Evolutionary conservation across 1,140 invertebrate genomes (phyloP).

Genomic region (Eubasilissa regina): DNA sequence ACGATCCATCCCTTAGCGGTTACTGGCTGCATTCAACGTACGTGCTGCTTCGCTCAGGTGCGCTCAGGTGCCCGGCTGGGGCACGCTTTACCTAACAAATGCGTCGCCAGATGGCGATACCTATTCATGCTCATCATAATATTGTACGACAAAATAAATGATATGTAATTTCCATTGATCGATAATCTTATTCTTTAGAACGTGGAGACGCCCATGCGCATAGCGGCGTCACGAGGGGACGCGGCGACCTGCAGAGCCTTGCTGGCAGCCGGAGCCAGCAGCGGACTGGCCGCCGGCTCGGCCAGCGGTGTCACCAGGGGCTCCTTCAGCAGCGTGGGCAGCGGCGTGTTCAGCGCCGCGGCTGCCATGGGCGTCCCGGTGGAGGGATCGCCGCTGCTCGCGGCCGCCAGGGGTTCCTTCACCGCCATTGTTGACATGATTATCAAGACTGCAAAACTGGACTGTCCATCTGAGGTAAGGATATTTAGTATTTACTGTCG

Average conservation of each 20-base stretch:
- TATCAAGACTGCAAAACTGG: constrained; percentile 82
- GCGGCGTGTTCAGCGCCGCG: constrained; percentile 71
- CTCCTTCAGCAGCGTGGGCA: constrained; percentile 62
- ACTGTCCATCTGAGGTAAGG: constrained; percentile 62
- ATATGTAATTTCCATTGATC: too few species aligned
- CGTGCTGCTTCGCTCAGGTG: too few species aligned
- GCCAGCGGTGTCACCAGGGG: constrained; percentile 27
- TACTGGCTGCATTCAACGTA: too few species aligned
- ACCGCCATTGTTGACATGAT: constrained; percentile 89
- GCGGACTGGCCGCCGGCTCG: constrained; percentile 12
- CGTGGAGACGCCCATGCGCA: constrained; percentile 54
- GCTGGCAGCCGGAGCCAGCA: constrained; percentile 51
- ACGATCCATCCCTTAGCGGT: too few species aligned
- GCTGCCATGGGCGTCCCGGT: constrained; percentile 67
- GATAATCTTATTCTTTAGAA: constrained; percentile 44
- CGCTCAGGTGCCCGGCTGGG: too few species aligned
- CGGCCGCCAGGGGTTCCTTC: constrained; percentile 86
- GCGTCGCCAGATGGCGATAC: too few species aligned
- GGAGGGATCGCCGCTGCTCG: constrained; percentile 77
- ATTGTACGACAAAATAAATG: too few species aligned
- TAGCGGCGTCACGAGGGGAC: constrained; percentile 54
- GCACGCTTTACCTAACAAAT: too few species aligned
- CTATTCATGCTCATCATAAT: too few species aligned
- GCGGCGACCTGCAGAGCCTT: constrained; percentile 50
- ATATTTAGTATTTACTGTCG: too few species aligned